phyloP scores from a whole-genome alignment of 64 coral and sea anemone species.

The Astreopora myriophthalma region DNA sequence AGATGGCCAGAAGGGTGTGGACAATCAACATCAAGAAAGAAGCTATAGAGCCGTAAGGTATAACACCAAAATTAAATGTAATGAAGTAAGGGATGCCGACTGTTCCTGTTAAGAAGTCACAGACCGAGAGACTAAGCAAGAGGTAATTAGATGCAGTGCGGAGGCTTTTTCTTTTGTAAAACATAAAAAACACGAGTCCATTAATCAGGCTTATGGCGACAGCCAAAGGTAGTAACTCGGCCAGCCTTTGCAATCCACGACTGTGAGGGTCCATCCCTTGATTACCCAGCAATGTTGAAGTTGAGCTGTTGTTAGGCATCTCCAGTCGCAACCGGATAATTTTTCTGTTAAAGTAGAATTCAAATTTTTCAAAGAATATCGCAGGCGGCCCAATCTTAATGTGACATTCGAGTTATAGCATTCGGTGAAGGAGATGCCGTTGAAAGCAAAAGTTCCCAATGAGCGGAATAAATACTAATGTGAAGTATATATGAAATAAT shows the following conservation, averaged over 20 bases:
- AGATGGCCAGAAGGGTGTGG: slow-evolving; percentile 27
- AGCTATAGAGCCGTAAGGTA: background rate
- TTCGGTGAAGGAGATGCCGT: no score
- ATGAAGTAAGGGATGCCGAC: slow-evolving; percentile 61
- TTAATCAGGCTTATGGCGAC: slow-evolving; percentile 39
- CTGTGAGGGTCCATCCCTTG: background rate
- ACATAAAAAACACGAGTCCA: slow-evolving; percentile 70
- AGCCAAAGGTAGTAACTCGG: slow-evolving; percentile 44
- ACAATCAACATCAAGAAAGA: background rate
- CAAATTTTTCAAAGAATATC: no score
- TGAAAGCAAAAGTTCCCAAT: no score
- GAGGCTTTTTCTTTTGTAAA: slow-evolving; percentile 35
- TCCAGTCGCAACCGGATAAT: no score
- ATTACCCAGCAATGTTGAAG: background rate
- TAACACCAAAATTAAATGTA: background rate
- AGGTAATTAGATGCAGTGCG: slow-evolving; percentile 72
- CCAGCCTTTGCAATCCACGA: background rate
- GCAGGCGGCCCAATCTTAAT: no score
- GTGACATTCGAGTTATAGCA: no score
- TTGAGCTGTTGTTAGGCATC: background rate
- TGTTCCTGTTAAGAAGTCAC: slow-evolving; percentile 71
- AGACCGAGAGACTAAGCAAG: slow-evolving; percentile 64
- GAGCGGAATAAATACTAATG: no score
- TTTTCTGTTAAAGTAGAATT: no score
- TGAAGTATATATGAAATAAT: no score